Base-by-base conservation (phyloP, 2,797 vertebrate species). In the Lacerta viridis region DNA sequence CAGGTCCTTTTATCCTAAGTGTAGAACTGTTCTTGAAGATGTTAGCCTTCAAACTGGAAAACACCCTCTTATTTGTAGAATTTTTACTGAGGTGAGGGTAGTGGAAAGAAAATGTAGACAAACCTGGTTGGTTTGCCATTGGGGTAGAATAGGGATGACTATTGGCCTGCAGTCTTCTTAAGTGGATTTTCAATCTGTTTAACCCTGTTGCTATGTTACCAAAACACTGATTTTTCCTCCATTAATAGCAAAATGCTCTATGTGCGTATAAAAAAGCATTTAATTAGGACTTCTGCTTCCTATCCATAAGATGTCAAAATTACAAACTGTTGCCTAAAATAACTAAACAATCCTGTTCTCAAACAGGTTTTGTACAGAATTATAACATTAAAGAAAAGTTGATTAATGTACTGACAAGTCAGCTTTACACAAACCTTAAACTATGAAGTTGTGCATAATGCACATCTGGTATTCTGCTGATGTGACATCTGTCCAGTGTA, bases 261-360 rank as follows among this genome's bases (percentile, higher is more conserved):
- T 88, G 93, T 84, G 89, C 7, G 84, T 90, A 86, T 83, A 50
- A 92, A 88, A 94, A 95, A 95, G 85, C 80, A 92, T 2, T 92
- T 68, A 13, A 84, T 90, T 91, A 91, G 91, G 7, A 41, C 0
- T 76, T 91, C 50, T 72, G 68, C 88, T 89, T 85, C 39, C 7
- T 0, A 0, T 0, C 43, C 25, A 85, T 87, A 92, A 86, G 81
- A 69, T 3, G 33, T 83, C 85, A 81, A 83, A n/a, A 64, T 64
- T 80, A 93, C 91, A 93, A 66, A 83, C 86, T 88, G 89, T 93
- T 86, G 89, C 88, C 87, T 86, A 87, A 93, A 90, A 87, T 92
- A 92, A 95, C 94, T 88, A 90, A 90, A 82, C 72, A 89, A 75
- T 80, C 90, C 92, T 61, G 33, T 90, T 93, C 17, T 41, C 87